A percentile compares a stretch with the other conserved stretches of the same genome.
Conservation (phyloP, 1,140 invertebrate species). For the Polypedilum vanderplanki region DNA sequence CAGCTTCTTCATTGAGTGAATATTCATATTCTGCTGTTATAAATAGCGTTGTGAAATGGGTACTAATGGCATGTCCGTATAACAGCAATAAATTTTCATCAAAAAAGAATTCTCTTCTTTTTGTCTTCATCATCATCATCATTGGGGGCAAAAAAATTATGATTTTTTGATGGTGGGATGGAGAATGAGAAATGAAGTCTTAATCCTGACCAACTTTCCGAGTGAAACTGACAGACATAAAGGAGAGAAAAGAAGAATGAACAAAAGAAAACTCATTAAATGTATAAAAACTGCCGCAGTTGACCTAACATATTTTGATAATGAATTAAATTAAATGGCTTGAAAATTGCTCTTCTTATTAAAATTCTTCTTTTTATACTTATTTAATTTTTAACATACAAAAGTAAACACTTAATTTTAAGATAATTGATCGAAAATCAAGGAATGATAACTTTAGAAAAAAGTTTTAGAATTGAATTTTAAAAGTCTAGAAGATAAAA, state of each 20-base stretch:
- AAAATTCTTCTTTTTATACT: not conserved
- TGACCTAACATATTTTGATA: not conserved
- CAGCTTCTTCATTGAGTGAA: too few relatives aligned
- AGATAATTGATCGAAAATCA: too few relatives aligned
- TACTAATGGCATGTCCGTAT: not conserved
- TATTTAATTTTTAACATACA: not conserved
- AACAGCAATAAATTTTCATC: slow-evolving; percentile 22
- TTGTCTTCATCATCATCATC: not conserved
- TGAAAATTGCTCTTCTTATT: not conserved
- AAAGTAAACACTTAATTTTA: too few relatives aligned
- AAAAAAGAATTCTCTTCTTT: not conserved
- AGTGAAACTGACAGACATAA: not conserved
- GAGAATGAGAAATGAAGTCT: slow-evolving; percentile 20
- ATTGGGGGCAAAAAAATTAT: not conserved
- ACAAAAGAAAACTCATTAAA: not conserved
- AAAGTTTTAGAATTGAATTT: too few relatives aligned
- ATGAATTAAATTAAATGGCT: not conserved
- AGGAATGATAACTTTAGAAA: too few relatives aligned
- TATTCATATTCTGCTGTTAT: too few relatives aligned
- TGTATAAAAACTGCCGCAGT: not conserved
- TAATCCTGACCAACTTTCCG: slow-evolving; percentile 1
- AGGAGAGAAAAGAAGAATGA: not conserved
- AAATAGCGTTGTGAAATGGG: not conserved
- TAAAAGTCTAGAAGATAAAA: too few relatives aligned
- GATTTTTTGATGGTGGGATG: slow-evolving; percentile 9